Base-by-base conservation (phyloP, 1,140 invertebrate species). In the Drosophila serrata region DNA sequence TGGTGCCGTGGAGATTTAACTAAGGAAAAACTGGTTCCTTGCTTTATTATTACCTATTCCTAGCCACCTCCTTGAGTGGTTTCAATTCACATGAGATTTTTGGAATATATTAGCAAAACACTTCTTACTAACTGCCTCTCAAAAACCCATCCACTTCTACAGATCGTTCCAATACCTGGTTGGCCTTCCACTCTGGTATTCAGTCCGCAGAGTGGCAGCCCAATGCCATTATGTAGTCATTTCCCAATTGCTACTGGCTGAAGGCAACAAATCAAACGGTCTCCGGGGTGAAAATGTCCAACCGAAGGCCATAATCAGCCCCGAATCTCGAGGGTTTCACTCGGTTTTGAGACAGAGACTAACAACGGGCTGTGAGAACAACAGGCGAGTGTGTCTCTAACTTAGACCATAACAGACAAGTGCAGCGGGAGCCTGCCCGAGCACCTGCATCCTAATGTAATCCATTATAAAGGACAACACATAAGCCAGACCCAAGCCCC, bases 241-340 rank as follows among this genome's bases (percentile, higher is more conserved):
- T 82, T 76, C 61, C 61, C 70, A 79, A 87, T 76, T 79, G 70
- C 75, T 85, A 53, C 70, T 60, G 72, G 67, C 77, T 67, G 65
- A 81, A 67, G 65, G 59, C 58, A 79, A 82, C 82, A 87, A 87
- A 87, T 87, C 82, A 87, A 82, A 75, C 51, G 65, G 73, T 64
- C 84, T 74, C 80, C 40, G 35, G 84, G 79, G 84, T 65, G 56
- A 49, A 68, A 57, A 72, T 70, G 79, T 75, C 72, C 64, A 79
- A 62, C 68, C 67, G 61, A 79, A 82, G 63, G 79, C 68, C 51
- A 49, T 77, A 78, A 78, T 57, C 75, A 60, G 55, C 17, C 17
- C 40, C 15, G 58, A 60, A 62, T 74, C 57, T 42, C 69, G 11
- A 48, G 45, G 45, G 55, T 24, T 73, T 43, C 37, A 19, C 29